Evolutionary conservation across 35 echinoderm and acorn worm genomes (phyloP).

Genomic region (Patiria miniata): DNA sequence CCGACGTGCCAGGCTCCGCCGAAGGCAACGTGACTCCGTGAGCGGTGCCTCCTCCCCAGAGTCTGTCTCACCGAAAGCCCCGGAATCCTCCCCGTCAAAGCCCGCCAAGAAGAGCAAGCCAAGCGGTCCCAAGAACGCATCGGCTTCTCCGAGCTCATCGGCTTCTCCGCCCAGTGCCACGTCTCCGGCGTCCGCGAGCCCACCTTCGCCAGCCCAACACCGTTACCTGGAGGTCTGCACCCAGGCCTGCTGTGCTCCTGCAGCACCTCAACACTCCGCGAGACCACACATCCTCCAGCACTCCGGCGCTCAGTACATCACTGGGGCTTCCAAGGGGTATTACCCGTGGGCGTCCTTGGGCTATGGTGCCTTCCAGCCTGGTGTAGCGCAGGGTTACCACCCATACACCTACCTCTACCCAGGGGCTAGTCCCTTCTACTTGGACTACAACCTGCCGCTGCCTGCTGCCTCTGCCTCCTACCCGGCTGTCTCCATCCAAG

Average conservation of each 20-base stretch:
- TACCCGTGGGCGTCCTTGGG: neutral
- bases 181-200: neutral
- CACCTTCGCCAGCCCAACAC: neutral
- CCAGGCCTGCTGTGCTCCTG: neutral
- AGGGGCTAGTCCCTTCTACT: neutral
- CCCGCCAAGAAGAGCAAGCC: neutral
- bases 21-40: neutral
- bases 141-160: neutral
- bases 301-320: neutral
- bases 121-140: neutral
- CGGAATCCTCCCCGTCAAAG: neutral
- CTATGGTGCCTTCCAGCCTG: conserved; percentile 9
- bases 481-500: too few species aligned
- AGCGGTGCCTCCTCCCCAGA: neutral
- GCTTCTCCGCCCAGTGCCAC: neutral
- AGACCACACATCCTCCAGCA: neutral
- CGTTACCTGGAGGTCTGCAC: neutral
- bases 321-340: neutral
- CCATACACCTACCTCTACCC: neutral
- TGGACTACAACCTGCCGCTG: neutral
- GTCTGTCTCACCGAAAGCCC: neutral
- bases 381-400: neutral
- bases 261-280: neutral
- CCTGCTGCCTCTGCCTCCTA: neutral
- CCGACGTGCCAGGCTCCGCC: neutral